These are phyloP conservation scores for Sardina pilchardus DNA, from an alignment of 2,113 vertebrate genomes.

Conservation along the genomic window DNA sequence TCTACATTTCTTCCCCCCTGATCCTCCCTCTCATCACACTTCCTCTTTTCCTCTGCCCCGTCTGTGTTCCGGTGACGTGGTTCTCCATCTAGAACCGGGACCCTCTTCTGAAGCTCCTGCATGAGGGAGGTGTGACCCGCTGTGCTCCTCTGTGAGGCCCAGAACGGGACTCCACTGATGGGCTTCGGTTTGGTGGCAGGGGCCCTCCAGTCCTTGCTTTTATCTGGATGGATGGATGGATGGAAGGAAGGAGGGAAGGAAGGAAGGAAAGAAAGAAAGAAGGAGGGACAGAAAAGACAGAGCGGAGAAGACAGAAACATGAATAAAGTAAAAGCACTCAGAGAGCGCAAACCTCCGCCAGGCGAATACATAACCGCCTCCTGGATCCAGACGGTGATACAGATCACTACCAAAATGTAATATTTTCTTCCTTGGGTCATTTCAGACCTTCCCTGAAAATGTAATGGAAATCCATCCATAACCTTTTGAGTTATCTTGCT, in stretches of 20 bases:
- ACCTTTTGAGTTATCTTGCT: too few species aligned
- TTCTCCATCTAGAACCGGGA: background rate
- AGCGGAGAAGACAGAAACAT: too few species aligned
- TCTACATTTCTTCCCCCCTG: background rate
- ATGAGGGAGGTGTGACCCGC: background rate
- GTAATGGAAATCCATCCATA: too few species aligned
- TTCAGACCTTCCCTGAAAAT: too few species aligned
- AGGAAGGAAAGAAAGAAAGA: background rate
- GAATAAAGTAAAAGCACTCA: too few species aligned
- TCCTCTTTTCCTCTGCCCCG: background rate
- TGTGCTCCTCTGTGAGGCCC: background rate
- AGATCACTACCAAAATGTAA: too few species aligned
- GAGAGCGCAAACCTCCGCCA: too few species aligned
- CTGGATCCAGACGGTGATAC: too few species aligned
- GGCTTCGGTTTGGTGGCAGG: background rate
- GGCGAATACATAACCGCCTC: too few species aligned
- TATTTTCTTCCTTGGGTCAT: too few species aligned
- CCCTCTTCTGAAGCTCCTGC: background rate
- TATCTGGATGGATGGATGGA: background rate
- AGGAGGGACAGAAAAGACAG: background rate
- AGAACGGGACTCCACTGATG: background rate
- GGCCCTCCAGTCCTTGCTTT: background rate
- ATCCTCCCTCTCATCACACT: background rate
- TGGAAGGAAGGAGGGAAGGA: background rate
- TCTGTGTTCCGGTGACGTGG: background rate